Evolutionary conservation across 2,888 invertebrate genomes (phyloP).

Genomic region (Oegoconia quadripuncta): DNA sequence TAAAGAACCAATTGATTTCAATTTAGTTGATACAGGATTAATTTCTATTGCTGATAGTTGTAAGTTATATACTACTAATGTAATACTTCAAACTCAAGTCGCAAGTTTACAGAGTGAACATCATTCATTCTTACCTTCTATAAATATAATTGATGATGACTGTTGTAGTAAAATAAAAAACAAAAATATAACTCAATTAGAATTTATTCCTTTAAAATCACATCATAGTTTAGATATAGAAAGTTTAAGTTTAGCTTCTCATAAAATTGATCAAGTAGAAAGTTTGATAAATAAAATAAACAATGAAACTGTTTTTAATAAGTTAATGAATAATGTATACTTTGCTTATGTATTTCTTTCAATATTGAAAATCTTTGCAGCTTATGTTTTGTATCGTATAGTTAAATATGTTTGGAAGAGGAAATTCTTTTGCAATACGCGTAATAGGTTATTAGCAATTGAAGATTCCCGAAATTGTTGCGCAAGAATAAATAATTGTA

Average conservation of each 20-base stretch:
- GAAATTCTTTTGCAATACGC: not conserved
- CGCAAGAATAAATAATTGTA: not conserved
- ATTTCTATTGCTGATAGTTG: conserved; percentile 12
- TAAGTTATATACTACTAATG: conserved; percentile 14
- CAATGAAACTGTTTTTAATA: too few relatives aligned
- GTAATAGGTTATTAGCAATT: not conserved
- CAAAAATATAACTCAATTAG: not conserved
- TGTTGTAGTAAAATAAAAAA: too few relatives aligned
- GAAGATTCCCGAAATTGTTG: not conserved
- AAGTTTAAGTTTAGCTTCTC: not conserved
- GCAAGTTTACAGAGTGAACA: not conserved
- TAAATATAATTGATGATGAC: not conserved
- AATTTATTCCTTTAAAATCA: not conserved
- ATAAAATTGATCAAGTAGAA: too few relatives aligned
- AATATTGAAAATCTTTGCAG: too few relatives aligned
- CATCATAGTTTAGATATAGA: not conserved
- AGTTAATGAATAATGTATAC: too few relatives aligned
- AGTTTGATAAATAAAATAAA: too few relatives aligned
- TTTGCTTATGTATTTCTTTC: too few relatives aligned
- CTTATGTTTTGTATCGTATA: too few relatives aligned
- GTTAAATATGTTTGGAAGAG: too few relatives aligned
- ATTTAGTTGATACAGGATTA: conserved; percentile 10
- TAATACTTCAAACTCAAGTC: too few relatives aligned
- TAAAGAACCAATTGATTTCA: conserved; percentile 11
- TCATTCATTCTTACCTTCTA: not conserved